phyloP scores from a whole-genome alignment of 1,140 invertebrate genomes.

The Ganaspis sp. region DNA sequence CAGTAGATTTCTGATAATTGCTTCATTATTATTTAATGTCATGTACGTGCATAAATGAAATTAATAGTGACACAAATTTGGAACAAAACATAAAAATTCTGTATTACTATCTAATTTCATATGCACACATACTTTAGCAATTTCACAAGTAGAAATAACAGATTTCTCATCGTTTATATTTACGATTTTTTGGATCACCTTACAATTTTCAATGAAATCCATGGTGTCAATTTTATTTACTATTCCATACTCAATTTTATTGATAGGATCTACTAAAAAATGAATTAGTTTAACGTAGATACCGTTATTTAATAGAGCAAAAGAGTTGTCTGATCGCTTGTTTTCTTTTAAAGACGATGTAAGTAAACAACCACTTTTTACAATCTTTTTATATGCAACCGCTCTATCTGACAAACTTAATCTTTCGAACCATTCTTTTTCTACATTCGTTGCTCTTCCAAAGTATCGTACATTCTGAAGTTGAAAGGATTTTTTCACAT shows the following conservation, averaged over 20 bases:
- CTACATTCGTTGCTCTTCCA: neutral
- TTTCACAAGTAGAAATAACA: conserved; percentile 6
- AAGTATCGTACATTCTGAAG: neutral
- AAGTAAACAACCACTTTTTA: conserved; percentile 36
- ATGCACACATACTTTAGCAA: conserved; percentile 14
- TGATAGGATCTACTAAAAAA: conserved; percentile 44
- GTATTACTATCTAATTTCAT: neutral
- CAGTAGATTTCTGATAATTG: no score
- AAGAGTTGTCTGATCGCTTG: conserved; percentile 43
- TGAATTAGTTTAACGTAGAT: conserved; percentile 39
- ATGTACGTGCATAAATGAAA: no score
- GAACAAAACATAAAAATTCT: conserved; percentile 12
- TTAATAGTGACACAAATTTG: conserved; percentile 1
- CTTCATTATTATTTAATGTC: no score
- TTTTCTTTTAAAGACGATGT: conserved; percentile 32
- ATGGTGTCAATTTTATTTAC: neutral
- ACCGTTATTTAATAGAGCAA: conserved; percentile 35
- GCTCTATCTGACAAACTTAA: neutral
- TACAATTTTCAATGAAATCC: neutral
- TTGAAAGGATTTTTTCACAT: neutral
- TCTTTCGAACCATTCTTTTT: neutral
- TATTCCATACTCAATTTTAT: conserved; percentile 15
- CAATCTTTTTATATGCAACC: conserved; percentile 38
- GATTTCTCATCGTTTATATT: neutral
- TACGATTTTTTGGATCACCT: neutral